A percentile compares a stretch with the other conserved stretches of the same genome.
Conservation (phyloP, 2,888 invertebrate genomes). For the Pterobdella sp. region DNA sequence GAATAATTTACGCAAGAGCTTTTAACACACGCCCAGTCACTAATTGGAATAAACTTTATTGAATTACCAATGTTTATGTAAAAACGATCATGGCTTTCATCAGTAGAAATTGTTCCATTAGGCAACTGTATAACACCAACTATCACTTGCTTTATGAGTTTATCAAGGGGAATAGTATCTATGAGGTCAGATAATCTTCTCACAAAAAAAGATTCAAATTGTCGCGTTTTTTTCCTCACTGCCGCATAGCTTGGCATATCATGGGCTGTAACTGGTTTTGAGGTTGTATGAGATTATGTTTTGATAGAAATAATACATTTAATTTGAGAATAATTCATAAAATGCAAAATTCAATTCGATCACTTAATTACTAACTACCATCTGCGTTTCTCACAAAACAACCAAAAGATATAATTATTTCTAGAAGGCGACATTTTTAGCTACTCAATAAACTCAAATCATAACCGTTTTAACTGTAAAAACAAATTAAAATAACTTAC, state of each 20-base stretch:
- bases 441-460: too few species aligned
- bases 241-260: not conserved
- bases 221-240: constrained; percentile 2
- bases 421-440: too few species aligned
- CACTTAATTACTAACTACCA: too few species aligned
- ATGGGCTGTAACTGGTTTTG: constrained; percentile 1
- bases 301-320: too few species aligned
- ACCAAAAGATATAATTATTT: too few species aligned
- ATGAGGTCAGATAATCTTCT: not conserved
- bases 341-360: not conserved
- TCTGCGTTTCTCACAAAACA: too few species aligned
- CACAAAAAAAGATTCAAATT: not conserved
- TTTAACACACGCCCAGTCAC: too few species aligned
- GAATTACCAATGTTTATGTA: not conserved
- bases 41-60: not conserved
- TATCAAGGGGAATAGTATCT: not conserved
- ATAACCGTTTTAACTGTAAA: not conserved
- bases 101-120: not conserved
- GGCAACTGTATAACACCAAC: not conserved
- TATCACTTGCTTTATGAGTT: not conserved
- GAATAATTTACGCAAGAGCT: too few species aligned
- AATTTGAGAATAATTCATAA: not conserved
- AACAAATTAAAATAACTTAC: not conserved
- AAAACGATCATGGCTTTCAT: not conserved
- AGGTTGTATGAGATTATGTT: too few species aligned